These are phyloP conservation scores for Atta texana DNA, from an alignment of 1,140 invertebrate species.

Conservation along the genomic window DNA sequence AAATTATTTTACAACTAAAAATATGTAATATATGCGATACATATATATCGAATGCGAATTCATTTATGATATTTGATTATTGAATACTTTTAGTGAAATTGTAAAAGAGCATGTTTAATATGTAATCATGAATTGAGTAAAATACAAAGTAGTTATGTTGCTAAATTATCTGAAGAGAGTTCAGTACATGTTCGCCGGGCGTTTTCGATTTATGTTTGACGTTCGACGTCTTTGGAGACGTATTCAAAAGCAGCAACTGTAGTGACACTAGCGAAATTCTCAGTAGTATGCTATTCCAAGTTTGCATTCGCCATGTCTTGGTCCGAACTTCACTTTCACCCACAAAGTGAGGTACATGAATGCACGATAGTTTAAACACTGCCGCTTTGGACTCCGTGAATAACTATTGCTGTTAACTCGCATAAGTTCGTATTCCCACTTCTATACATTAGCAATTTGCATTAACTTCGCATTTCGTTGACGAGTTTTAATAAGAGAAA, in stretches of 20 bases:
- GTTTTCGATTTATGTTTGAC: conserved; percentile 58
- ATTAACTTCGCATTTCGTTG: conserved; percentile 39
- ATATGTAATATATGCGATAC: neutral
- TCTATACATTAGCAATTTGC: conserved; percentile 60
- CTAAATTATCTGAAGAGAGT: conserved; percentile 44
- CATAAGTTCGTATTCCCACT: conserved; percentile 47
- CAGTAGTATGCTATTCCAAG: conserved; percentile 43
- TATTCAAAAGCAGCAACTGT: conserved; percentile 55
- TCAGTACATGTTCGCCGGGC: conserved; percentile 38
- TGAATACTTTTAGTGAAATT: neutral
- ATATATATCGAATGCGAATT: neutral
- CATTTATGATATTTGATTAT: neutral
- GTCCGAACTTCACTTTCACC: conserved; percentile 67
- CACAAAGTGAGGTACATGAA: conserved; percentile 57
- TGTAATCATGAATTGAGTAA: neutral
- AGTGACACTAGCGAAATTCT: conserved; percentile 62
- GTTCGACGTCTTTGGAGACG: conserved; percentile 55
- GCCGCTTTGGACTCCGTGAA: conserved; percentile 27
- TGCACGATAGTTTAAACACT: conserved; percentile 61
- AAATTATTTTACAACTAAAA: conserved; percentile 39
- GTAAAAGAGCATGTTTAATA: conserved; percentile 6
- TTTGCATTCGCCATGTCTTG: conserved; percentile 50
- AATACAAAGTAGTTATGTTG: conserved; percentile 52
- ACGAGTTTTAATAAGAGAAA: conserved; percentile 37
- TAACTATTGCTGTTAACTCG: conserved; percentile 56